These are phyloP conservation scores for Dermochelys coriacea DNA, from an alignment of 2,797 vertebrate genomes.

Conservation along the genomic window DNA sequence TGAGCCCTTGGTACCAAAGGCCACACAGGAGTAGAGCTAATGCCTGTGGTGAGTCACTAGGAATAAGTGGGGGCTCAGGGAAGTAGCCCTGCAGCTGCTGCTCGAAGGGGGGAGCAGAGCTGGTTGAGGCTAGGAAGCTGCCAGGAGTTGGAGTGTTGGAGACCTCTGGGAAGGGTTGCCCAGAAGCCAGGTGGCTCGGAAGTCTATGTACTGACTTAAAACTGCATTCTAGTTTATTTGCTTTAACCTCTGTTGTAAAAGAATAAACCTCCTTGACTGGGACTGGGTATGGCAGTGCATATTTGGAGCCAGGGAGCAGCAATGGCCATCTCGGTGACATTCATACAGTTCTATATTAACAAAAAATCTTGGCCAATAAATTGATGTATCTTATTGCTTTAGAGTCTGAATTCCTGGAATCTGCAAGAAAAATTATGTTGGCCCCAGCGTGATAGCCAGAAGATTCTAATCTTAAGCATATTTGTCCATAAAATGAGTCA, in stretches of 20 bases:
- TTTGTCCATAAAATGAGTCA: slow-evolving; percentile 2
- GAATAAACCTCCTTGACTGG: neutral
- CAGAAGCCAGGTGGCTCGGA: neutral
- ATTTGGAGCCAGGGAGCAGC: neutral
- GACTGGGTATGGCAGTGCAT: neutral
- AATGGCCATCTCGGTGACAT: neutral
- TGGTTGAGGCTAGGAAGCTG: neutral
- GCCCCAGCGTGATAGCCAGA: neutral
- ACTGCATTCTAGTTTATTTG: neutral
- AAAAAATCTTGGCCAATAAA: neutral
- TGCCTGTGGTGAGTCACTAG: neutral
- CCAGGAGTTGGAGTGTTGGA: neutral
- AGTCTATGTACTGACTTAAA: neutral
- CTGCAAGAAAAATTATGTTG: neutral
- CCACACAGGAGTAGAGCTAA: neutral
- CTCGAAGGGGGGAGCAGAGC: neutral
- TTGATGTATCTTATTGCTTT: neutral
- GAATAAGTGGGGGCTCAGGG: neutral
- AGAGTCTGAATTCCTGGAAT: neutral
- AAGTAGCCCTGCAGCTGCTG: neutral
- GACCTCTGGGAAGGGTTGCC: neutral
- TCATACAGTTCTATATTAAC: neutral
- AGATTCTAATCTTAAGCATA: neutral
- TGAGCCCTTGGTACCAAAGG: neutral
- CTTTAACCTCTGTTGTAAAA: neutral